Conservation (phyloP, 2,888 invertebrate species). For the Strigamia crassipes region DNA sequence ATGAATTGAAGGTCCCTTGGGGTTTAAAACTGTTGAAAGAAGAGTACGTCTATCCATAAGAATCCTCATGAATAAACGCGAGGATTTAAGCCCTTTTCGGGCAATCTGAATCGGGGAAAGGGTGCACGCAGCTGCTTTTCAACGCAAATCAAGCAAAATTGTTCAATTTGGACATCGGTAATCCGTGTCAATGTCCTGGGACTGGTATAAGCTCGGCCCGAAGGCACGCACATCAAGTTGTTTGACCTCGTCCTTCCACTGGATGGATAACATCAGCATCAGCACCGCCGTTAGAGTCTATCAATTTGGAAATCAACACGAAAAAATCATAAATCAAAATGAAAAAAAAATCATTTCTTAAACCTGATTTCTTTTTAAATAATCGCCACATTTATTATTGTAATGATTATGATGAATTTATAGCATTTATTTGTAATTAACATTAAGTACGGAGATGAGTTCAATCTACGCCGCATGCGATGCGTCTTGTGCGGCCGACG, state of each 20-base stretch:
- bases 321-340: not conserved
- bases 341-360: too few species aligned
- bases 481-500: too few species aligned
- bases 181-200: slow-evolving; percentile 36
- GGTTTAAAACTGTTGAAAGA: slow-evolving; percentile 9
- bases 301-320: not conserved
- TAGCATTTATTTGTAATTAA: too few species aligned
- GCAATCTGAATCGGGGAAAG: slow-evolving; percentile 19
- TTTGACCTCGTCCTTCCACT: slow-evolving; percentile 13
- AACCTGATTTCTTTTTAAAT: not conserved
- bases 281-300: not conserved
- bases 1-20: slow-evolving; percentile 18
- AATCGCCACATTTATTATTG: too few species aligned
- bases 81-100: slow-evolving; percentile 18
- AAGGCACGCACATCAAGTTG: slow-evolving; percentile 16
- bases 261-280: not conserved
- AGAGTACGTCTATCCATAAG: slow-evolving; percentile 7
- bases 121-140: slow-evolving; percentile 18
- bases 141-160: slow-evolving; percentile 33
- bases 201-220: not conserved
- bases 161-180: slow-evolving; percentile 24
- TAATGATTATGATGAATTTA: too few species aligned
- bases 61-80: not conserved
- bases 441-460: too few species aligned
- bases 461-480: too few species aligned